Evolutionary conservation across 2,797 vertebrate species (phyloP), one percentile per base, ranked within the genome.

Genomic region (Spinibarbus caldwelli): DNA sequence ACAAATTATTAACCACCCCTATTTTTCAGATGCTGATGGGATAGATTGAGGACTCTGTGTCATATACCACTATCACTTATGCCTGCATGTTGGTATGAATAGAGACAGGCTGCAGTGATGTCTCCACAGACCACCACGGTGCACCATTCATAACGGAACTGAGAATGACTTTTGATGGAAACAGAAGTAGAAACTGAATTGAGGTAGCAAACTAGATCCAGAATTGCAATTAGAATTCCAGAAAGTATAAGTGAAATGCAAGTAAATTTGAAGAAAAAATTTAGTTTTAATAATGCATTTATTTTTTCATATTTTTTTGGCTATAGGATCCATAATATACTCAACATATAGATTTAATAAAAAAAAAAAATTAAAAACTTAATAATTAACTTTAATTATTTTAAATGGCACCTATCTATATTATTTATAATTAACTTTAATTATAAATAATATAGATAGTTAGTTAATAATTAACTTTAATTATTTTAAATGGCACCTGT

Each of bases 1-100:
- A 47, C 80, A 10, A 82, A 73, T 82, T 72, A 59, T 82, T 73
- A 82, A 73, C 26, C 52, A 73, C 71, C 38, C 26, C 41, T 59
- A 78, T 59, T 78, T 59, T 59, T n/a, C 49, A 17, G 21, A 77
- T 77, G 34, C 34, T 77, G 75, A 77, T 54, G 52, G 49, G 21
- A 57, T 77, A 77, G 34, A 73, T 72, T 38, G 19, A 64, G 19
- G 26, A 29, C 41, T 12, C n/a, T 82, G 38, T 72, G 68, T 82
- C 80, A 64, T 11, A 59, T 72, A 77, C 21, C 49, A 36, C 49
- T 77, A 77, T 38, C 49, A 77, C 23, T 57, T 57, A 21, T 36
- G 36, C 59, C 76, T 78, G 76, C 41, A 62, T 29, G 36, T 64
- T 57, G 57, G 76, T 29, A 26, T 78, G 76, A 38, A 78, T n/a